Evolutionary conservation across 2,888 invertebrate species (phyloP).

Genomic region (Tryphoninae sp.): DNA sequence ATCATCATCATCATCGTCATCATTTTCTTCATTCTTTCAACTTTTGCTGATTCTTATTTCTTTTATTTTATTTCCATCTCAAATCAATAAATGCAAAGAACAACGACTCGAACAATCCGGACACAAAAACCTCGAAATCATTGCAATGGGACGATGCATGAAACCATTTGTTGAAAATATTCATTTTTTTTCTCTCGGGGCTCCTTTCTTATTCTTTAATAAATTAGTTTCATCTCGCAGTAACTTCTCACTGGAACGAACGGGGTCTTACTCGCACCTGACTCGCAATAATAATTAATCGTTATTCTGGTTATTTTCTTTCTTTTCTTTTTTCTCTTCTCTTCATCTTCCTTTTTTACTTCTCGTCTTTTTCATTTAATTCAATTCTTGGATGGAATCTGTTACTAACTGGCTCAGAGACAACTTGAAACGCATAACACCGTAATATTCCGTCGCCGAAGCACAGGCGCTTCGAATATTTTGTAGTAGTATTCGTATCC

Average conservation of each 20-base stretch:
- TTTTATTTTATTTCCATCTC: conserved; percentile 26
- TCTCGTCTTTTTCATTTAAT: too few species aligned
- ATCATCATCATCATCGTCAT: conserved; percentile 44
- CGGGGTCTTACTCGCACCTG: not conserved
- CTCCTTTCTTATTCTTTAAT: conserved; percentile 43
- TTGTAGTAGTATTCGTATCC: conserved; percentile 59
- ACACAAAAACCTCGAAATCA: conserved; percentile 68
- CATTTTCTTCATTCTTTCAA: conserved; percentile 33
- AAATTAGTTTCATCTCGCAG: conserved; percentile 4
- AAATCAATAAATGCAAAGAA: conserved; percentile 46
- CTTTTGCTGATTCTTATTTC: conserved; percentile 31
- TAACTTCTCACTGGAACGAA: conserved; percentile 17
- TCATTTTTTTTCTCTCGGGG: conserved; percentile 11
- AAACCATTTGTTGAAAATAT: conserved; percentile 51
- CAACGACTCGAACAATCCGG: conserved; percentile 68
- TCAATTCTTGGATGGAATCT: conserved; percentile 76
- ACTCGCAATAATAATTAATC: conserved; percentile 36
- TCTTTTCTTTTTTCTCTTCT: conserved; percentile 11
- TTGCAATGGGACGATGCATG: conserved; percentile 74
- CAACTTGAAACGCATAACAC: conserved; percentile 69
- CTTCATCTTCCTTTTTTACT: too few species aligned
- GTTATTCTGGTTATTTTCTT: conserved; percentile 26
- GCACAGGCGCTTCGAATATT: conserved; percentile 60
- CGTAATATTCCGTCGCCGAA: conserved; percentile 16
- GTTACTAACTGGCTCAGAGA: conserved; percentile 73